phyloP scores from a whole-genome alignment of 2,113 vertebrate species.

The Dascyllus trimaculatus region DNA sequence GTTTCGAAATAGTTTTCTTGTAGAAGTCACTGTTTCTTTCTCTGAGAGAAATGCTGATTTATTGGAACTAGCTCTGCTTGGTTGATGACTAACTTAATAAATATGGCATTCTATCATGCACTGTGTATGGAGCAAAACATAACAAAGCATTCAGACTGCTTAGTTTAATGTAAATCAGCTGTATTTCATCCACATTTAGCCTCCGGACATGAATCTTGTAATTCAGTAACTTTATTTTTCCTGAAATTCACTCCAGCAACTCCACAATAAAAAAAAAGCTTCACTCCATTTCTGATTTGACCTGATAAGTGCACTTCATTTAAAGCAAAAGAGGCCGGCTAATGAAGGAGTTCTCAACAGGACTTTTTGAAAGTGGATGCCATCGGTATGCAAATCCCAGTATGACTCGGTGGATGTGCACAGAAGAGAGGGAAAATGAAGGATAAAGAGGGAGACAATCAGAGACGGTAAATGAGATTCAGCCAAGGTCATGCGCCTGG shows the following conservation, averaged over 20 bases:
- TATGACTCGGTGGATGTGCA: background rate
- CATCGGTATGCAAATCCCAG: background rate
- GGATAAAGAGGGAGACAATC: background rate
- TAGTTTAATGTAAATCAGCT: background rate
- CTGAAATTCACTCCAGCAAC: background rate
- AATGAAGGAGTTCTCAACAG: background rate
- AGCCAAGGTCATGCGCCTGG: conserved; percentile 5
- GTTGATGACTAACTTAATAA: too few species aligned
- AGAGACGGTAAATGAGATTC: background rate
- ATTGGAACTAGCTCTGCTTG: too few species aligned
- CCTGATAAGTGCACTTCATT: background rate
- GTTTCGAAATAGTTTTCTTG: too few species aligned
- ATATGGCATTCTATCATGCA: too few species aligned
- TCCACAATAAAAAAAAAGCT: background rate
- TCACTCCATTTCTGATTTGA: background rate
- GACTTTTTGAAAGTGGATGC: background rate
- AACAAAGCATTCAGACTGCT: too few species aligned
- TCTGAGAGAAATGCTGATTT: too few species aligned
- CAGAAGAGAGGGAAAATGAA: background rate
- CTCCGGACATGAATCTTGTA: background rate
- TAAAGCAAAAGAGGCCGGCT: background rate
- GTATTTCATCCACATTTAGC: background rate
- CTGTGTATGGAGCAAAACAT: too few species aligned
- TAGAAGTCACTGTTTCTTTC: too few species aligned
- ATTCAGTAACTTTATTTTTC: background rate